phyloP scores from a whole-genome alignment of 2,888 invertebrate species.

The Drosophila nr. medialis region DNA sequence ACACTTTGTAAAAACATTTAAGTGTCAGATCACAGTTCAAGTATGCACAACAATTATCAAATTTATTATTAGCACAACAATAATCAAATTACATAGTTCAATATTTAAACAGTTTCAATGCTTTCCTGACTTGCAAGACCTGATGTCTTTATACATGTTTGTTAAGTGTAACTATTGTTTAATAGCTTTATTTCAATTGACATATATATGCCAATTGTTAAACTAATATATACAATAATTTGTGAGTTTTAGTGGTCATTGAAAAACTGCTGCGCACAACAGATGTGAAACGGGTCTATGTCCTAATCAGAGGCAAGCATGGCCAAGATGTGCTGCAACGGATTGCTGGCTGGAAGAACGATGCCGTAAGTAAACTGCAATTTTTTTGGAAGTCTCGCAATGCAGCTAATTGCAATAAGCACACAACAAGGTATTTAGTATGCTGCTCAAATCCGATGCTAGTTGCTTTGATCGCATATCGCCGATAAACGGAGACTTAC shows the following conservation, averaged over 20 bases:
- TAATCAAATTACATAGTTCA: not conserved
- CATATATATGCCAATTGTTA: not conserved
- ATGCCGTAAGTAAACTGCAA: constrained; percentile 85
- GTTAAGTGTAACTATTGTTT: no score
- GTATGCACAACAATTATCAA: not conserved
- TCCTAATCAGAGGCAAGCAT: constrained; percentile 87
- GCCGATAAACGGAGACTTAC: constrained; percentile 84
- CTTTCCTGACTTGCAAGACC: no score
- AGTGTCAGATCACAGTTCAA: not conserved
- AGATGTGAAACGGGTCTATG: constrained; percentile 86
- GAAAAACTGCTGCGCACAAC: constrained; percentile 87
- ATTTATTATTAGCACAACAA: not conserved
- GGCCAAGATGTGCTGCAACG: constrained; percentile 88
- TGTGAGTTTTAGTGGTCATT: constrained; percentile 85
- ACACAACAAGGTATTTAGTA: constrained; percentile 32
- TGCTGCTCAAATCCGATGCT: constrained; percentile 61
- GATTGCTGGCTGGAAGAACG: constrained; percentile 89
- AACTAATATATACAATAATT: not conserved
- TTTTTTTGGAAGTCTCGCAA: not conserved
- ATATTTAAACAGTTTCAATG: not conserved
- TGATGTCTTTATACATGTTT: not conserved
- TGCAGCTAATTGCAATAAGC: not conserved
- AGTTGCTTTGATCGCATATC: constrained; percentile 78
- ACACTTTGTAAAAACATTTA: not conserved
- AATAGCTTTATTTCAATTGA: not conserved